Evolutionary conservation across 2,888 invertebrate species (phyloP).

Genomic region (Megastigmus dorsalis): DNA sequence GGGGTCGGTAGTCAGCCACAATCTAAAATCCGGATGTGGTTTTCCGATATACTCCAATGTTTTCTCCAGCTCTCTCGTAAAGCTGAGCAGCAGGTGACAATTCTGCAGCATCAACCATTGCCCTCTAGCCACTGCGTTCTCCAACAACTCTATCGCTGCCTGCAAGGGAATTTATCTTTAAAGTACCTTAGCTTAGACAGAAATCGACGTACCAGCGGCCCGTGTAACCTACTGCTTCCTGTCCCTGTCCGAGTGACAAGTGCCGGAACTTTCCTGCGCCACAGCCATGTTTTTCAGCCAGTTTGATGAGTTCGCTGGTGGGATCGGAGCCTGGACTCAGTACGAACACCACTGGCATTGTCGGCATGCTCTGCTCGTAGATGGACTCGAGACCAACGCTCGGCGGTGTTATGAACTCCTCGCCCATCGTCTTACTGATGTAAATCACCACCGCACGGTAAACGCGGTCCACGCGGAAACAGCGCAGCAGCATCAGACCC

Average conservation of each 20-base stretch:
- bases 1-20: slow-evolving; percentile 95
- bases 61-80: slow-evolving; percentile 88
- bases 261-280: slow-evolving; percentile 86
- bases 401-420: slow-evolving; percentile 92
- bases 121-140: slow-evolving; percentile 83
- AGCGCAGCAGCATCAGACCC: slow-evolving; percentile 88
- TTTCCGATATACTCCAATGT: slow-evolving; percentile 85
- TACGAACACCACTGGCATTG: slow-evolving; percentile 93
- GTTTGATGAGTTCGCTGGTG: slow-evolving; percentile 87
- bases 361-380: slow-evolving; percentile 88
- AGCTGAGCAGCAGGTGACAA: slow-evolving; percentile 89
- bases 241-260: slow-evolving; percentile 94
- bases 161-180: too few species aligned
- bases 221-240: slow-evolving; percentile 88
- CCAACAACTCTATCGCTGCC: slow-evolving; percentile 83
- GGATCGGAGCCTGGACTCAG: slow-evolving; percentile 96
- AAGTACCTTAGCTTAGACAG: too few species aligned
- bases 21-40: slow-evolving; percentile 92
- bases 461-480: slow-evolving; percentile 92
- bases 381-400: slow-evolving; percentile 85
- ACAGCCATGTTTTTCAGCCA: slow-evolving; percentile 82
- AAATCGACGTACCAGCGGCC: too few species aligned
- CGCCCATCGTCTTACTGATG: slow-evolving; percentile 88
- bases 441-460: slow-evolving; percentile 90
- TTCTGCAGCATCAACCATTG: slow-evolving; percentile 96